Conservation (phyloP, 2,888 invertebrate genomes). For the Xestia sexstrigata region DNA sequence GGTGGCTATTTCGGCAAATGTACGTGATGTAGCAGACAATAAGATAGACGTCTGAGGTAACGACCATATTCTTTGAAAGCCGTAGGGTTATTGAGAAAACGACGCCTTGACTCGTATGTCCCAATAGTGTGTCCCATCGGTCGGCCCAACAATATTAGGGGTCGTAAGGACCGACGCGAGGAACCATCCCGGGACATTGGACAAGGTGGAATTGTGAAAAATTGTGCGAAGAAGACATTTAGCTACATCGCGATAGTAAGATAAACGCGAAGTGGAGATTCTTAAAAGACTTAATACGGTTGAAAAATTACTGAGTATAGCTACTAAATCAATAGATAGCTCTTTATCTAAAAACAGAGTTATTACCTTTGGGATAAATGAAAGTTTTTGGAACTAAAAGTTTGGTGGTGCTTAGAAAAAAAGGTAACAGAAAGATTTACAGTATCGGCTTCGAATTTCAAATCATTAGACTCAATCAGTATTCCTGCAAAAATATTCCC, state of each 20-base stretch:
- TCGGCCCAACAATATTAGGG: slow-evolving; percentile 69
- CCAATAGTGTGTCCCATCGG: slow-evolving; percentile 70
- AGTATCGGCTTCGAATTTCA: slow-evolving; percentile 12
- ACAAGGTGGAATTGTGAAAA: slow-evolving; percentile 51
- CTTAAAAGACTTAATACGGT: slow-evolving; percentile 66
- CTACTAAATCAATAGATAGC: slow-evolving; percentile 73
- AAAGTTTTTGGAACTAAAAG: slow-evolving; percentile 60
- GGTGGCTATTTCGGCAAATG: slow-evolving; percentile 68
- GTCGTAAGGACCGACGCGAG: slow-evolving; percentile 67
- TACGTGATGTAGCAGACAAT: slow-evolving; percentile 73
- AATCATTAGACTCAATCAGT: slow-evolving; percentile 1
- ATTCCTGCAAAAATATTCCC: neutral
- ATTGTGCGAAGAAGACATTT: slow-evolving; percentile 34
- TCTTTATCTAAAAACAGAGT: slow-evolving; percentile 70
- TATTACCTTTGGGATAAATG: slow-evolving; percentile 71
- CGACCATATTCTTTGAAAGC: slow-evolving; percentile 68
- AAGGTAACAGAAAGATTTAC: slow-evolving; percentile 24
- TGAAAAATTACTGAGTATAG: slow-evolving; percentile 71
- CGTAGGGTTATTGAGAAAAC: slow-evolving; percentile 69
- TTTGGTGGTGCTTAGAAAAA: slow-evolving; percentile 50
- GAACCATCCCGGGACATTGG: slow-evolving; percentile 50
- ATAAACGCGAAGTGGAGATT: slow-evolving; percentile 56
- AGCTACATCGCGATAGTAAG: slow-evolving; percentile 32
- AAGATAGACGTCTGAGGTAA: slow-evolving; percentile 73
- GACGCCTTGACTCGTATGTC: slow-evolving; percentile 67